Evolutionary conservation across 2,113 vertebrate species (phyloP), one percentile per base, ranked within the genome.

Genomic region (rabbit (Oryctolagus cuniculus)): DNA sequence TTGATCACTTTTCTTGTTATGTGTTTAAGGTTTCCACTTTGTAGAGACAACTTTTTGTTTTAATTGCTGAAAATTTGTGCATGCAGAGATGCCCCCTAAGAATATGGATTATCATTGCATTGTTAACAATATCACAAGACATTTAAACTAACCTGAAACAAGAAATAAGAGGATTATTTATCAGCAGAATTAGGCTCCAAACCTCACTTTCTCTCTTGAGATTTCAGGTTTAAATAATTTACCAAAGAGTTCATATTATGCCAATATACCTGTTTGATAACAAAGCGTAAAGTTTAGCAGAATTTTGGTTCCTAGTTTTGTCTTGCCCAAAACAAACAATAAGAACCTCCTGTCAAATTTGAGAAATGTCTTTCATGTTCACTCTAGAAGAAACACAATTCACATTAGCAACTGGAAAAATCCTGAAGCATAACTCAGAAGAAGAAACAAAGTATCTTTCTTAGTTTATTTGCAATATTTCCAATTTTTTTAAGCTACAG

Each of bases 1-100:
- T 97, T 93, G 97, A 98, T 97, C 95, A 95, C 58, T 81, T 86
- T 95, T 98, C 96, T 96, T 44, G 51, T 85, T 95, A 72, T 70
- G 55, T 55, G 84, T 58, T 84, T 91, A 66, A 72, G 55, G 2
- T 19, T 89, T 91, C 61, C 78, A 21, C 94, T 93, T 89, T 69
- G 80, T 63, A 87, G 12, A 93, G 36, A 92, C 10, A 67, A 67
- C 1, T 44, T 38, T 95, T 96, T 55, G 21, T n/a, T 75, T 95
- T 84, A 66, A 58, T 92, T 79, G 90, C 21, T 93, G 24, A 93
- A 96, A 85, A 61, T 11, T 55, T 93, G 9, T 90, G n/a, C 11
- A 34, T 79, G 15, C 49, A 89, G 72, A 93, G 61, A 87, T 36
- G 21, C 0, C 38, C 29, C 22, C 31, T 67, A 80, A 93, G 89